Percentiles rank a stretch among this genome's conserved stretches.
Evolutionary conservation across 35 echinoderm and acorn worm species (phyloP).

Genomic region (Heliocidaris tuberculata): DNA sequence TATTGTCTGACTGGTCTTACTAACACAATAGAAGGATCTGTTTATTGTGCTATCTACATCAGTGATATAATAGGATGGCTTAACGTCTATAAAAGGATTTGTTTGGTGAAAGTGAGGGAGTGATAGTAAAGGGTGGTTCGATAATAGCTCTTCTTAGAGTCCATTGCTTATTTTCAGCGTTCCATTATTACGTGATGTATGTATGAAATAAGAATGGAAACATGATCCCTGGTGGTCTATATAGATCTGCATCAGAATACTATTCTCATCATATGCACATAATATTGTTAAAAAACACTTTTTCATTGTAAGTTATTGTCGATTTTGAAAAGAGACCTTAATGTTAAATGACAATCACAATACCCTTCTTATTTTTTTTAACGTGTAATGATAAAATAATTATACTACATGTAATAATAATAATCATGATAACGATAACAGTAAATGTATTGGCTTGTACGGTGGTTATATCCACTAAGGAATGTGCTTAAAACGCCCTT

Average conservation of each 20-base stretch:
- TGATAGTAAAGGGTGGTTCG: not conserved
- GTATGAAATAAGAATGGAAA: not conserved
- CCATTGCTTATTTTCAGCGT: not conserved
- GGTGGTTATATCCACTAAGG: no score
- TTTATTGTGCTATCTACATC: slow-evolving; percentile 38
- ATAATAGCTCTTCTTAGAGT: not conserved
- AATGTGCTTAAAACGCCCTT: no score
- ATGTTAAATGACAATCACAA: no score
- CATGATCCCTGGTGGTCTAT: not conserved
- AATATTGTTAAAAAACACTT: not conserved
- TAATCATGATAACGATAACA: no score
- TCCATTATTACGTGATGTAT: not conserved
- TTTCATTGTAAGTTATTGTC: not conserved
- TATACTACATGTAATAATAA: no score
- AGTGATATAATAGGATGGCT: not conserved
- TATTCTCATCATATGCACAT: not conserved
- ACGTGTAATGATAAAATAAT: no score
- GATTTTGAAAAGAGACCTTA: no score
- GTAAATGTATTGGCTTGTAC: no score
- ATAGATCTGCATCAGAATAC: not conserved
- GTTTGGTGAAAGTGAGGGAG: not conserved
- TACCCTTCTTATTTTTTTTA: no score
- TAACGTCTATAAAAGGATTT: not conserved
- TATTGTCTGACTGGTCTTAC: not conserved
- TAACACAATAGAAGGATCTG: not conserved